Base-by-base conservation (phyloP, 2,888 invertebrate genomes). In the Mesochorus sp. region DNA sequence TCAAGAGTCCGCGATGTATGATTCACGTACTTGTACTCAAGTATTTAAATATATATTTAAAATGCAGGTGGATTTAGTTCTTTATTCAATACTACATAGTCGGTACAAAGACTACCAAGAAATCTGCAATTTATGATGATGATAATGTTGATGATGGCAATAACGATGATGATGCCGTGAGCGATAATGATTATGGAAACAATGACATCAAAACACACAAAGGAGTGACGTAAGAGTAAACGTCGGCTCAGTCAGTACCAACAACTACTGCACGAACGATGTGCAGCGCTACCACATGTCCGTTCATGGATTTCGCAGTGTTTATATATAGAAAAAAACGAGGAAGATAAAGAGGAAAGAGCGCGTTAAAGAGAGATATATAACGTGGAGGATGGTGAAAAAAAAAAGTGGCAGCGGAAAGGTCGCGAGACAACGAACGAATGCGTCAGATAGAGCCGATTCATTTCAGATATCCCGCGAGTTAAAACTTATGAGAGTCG, bases 381-480 rank as follows among this genome's bases (percentile, higher is more conserved):
- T 10, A 51, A 51, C 17, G 34, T 61, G 26, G 42, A 47, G 28
- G 47, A 68, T 31, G 47, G 55, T 39, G 28, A 17, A 19, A 31
- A 55, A 66, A 39, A 64, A 17, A 44, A 31, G 47, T 44, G 31
- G 51, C n/a, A n/a, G n/a, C n/a, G n/a, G 34, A 64, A 70, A 47
- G 55, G 12, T 31, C 24, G 8, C 12, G 31, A n/a, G 17, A n/a
- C n/a, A n/a, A n/a, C n/a, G 62, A 74, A 31, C 67, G 44, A 62
- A 72, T 44, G 61, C 71, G 66, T 73, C 78, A 73, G 81, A 81
- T 75, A 78, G 73, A 75, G 68, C 64, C 78, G 83, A 83, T 83
- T 81, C 82, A 83, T 85, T 82, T 83, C 83, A 83, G 80, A 83
- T 82, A 84, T 81, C 81, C 31, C 47, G 39, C 74, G 57, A 51